Conservation (phyloP, 92 coral and sea anemone genomes). For the Siderastrea siderea region DNA sequence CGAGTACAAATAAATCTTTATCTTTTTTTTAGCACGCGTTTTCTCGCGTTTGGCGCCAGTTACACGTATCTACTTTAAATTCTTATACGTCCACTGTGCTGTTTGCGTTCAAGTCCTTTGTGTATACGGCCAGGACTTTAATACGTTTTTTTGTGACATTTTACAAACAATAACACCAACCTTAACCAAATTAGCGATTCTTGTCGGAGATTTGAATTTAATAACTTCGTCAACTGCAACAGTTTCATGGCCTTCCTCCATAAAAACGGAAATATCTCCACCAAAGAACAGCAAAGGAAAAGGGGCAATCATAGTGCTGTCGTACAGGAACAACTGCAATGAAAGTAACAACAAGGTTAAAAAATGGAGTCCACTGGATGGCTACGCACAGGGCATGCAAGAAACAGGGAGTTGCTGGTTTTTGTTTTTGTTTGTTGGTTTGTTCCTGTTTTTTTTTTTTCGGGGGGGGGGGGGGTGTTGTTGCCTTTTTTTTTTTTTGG, state of each 20-base stretch:
- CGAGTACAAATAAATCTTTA: no score
- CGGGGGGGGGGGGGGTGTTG: no score
- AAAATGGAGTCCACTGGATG: neutral
- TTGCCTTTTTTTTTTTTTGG: no score
- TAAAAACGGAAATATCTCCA: slow-evolving; percentile 87
- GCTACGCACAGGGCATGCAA: neutral
- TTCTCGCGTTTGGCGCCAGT: no score
- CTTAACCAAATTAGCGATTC: slow-evolving; percentile 93
- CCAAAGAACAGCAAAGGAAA: slow-evolving; percentile 97
- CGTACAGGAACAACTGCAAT: slow-evolving; percentile 88
- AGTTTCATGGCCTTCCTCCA: slow-evolving; percentile 88
- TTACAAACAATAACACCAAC: slow-evolving; percentile 33
- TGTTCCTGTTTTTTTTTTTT: no score
- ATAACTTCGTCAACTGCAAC: slow-evolving; percentile 94
- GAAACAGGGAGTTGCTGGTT: no score
- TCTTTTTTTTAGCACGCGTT: no score
- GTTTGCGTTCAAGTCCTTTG: no score
- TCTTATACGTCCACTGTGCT: no score
- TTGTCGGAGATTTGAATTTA: slow-evolving; percentile 89
- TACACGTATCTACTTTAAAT: no score
- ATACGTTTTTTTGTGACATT: neutral
- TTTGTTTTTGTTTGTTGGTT: no score
- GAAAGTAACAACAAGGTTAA: neutral
- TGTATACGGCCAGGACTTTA: no score
- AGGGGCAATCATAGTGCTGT: slow-evolving; percentile 93